Base-by-base conservation (phyloP, 2,797 vertebrate genomes). In the Mastacembelus armatus region DNA sequence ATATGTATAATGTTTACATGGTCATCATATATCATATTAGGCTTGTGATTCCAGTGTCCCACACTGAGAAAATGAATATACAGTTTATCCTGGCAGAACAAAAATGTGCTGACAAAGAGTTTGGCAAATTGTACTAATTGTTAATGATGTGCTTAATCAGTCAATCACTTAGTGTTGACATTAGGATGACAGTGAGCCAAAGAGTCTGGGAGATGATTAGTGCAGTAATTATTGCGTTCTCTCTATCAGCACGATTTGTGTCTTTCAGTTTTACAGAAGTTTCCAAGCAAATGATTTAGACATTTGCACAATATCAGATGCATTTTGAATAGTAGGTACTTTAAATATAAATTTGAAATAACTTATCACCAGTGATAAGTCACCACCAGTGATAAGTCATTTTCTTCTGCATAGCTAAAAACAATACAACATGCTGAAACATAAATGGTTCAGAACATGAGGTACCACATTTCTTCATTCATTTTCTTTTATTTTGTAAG, bases 121-220 rank as follows among this genome's bases (percentile, higher is more conserved):
- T 68, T 65, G 66, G 62, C 73, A 68, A 67, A 60, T 58, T 36
- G 32, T 64, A 29, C 21, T 76, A 59, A 78, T 74, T 61, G 43
- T 61, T 82, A 83, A 84, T 84, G 77, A 71, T 71, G 81, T 70
- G 73, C 81, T 74, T 84, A 82, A 87, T 88, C 71, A 77, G 44
- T 30, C 27, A 1, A 68, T 80, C 71, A 52, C 19, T 65, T 32
- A 12, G 3, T 80, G 83, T 78, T 78, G 77, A 83, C 72, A 40
- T 77, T 78, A 54, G 74, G 68, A 77, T 81, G 76, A 67, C 40
- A 47, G 58, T 6, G 8, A 74, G 55, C 61, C 70, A 61, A 71
- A 44, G 50, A 80, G 26, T 56, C 30, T 56, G 35, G 33, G 49
- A 72, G 73, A 35, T 59, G 59, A 83, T 79, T 85, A 74, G 60